These are phyloP conservation scores for Xiphophorus hellerii DNA, from an alignment of 2,113 vertebrate genomes.

Conservation along the genomic window DNA sequence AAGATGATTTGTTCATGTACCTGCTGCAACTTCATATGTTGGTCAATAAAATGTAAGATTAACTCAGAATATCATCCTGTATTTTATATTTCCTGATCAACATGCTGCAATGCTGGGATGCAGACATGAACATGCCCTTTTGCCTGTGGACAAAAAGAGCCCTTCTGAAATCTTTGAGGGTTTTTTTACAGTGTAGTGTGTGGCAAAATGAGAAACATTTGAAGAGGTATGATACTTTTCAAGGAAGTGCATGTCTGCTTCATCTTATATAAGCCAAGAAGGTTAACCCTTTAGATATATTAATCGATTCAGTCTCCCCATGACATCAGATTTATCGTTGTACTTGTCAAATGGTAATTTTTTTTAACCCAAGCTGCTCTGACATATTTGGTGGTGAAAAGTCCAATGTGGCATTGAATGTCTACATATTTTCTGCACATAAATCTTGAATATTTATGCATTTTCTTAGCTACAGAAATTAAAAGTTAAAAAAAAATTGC, in stretches of 20 bases:
- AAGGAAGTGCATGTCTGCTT: not conserved
- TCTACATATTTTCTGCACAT: not conserved
- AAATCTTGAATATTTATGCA: not conserved
- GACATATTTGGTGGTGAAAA: not conserved
- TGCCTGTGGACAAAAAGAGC: too few species aligned
- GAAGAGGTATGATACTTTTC: not conserved
- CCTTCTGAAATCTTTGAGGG: too few species aligned
- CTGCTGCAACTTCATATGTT: too few species aligned
- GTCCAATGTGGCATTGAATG: not conserved
- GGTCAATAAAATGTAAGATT: too few species aligned
- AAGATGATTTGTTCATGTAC: too few species aligned
- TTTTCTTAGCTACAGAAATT: not conserved
- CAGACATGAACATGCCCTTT: too few species aligned
- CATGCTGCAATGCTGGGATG: too few species aligned
- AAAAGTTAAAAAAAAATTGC: constrained; percentile 7
- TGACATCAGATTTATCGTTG: not conserved
- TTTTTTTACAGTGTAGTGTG: too few species aligned
- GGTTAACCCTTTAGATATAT: too few species aligned
- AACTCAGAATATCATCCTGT: too few species aligned
- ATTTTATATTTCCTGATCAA: too few species aligned
- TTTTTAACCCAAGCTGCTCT: not conserved
- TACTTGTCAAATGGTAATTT: constrained; percentile 14
- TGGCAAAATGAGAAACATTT: too few species aligned
- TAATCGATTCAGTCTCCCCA: constrained; percentile 1
- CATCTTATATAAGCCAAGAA: constrained; percentile 1